Conservation (phyloP, 2,888 invertebrate genomes). For the Perdita meconis region DNA sequence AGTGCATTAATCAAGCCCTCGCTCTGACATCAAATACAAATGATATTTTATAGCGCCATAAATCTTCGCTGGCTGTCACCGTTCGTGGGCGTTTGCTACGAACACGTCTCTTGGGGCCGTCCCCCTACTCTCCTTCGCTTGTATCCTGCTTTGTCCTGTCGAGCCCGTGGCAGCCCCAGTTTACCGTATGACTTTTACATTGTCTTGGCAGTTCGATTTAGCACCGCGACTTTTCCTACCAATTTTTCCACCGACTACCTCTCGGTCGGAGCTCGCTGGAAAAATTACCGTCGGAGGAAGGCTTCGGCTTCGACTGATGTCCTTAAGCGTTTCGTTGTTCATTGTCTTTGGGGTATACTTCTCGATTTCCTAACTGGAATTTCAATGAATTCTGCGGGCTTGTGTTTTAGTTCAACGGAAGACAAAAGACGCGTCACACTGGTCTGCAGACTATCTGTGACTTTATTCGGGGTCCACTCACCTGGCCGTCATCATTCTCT, state of each 20-base stretch:
- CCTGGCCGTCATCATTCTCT: too few relatives aligned
- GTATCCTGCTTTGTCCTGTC: conserved; percentile 56
- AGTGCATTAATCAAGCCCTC: conserved; percentile 82
- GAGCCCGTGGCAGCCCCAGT: conserved; percentile 60
- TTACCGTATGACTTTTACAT: conserved; percentile 64
- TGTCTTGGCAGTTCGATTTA: conserved; percentile 59
- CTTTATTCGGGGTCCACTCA: too few relatives aligned
- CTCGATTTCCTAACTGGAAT: too few relatives aligned
- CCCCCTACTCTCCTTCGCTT: conserved; percentile 50
- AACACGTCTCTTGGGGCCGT: conserved; percentile 71
- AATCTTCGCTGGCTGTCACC: conserved; percentile 81
- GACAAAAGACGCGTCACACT: too few relatives aligned
- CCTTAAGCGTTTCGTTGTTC: too few relatives aligned
- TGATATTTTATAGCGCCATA: conserved; percentile 84
- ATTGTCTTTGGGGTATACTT: too few relatives aligned
- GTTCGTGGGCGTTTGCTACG: conserved; percentile 75
- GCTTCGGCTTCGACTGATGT: too few relatives aligned
- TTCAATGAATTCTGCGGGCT: too few relatives aligned
- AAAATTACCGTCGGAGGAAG: too few relatives aligned
- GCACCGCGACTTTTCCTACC: conserved; percentile 56
- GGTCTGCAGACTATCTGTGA: too few relatives aligned
- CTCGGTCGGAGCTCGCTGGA: not conserved
- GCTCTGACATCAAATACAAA: conserved; percentile 84
- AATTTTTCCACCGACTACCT: conserved; percentile 24
- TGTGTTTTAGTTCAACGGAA: too few relatives aligned